Conservation (phyloP, 2,797 vertebrate species). For the Hafferia zeledoni region DNA sequence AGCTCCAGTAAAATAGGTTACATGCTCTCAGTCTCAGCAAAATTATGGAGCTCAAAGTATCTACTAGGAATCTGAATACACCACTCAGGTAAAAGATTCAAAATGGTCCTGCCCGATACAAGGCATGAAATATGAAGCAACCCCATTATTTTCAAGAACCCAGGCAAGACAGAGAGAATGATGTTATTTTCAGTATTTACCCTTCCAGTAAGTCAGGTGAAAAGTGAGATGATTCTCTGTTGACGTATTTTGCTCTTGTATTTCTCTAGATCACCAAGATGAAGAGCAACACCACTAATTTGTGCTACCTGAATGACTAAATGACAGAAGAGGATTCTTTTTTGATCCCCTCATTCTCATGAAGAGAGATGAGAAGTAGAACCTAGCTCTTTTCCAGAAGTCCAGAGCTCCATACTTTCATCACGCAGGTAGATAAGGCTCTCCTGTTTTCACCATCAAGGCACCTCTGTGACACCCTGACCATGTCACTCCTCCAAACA, state of each 20-base stretch:
- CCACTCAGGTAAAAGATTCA: neutral
- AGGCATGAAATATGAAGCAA: neutral
- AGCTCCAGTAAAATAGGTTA: neutral
- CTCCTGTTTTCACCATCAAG: neutral
- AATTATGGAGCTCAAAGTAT: neutral
- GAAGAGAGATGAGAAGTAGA: neutral
- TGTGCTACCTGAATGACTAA: neutral
- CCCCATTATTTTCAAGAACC: neutral
- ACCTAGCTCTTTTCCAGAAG: neutral
- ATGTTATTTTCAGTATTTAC: neutral
- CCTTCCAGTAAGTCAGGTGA: neutral
- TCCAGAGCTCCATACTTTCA: neutral
- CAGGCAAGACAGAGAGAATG: neutral
- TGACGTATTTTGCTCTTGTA: neutral
- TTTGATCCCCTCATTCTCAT: neutral
- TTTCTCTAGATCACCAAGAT: neutral
- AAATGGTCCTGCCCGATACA: neutral
- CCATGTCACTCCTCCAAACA: accelerated
- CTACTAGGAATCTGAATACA: neutral
- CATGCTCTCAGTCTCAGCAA: neutral
- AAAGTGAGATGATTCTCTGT: neutral
- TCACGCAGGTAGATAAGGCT: accelerated
- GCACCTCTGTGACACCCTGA: neutral
- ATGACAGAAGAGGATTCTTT: neutral
- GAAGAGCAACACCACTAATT: neutral